These are phyloP conservation scores for Temnopleurus reevesii DNA, from an alignment of 53 echinoderm and acorn worm genomes.

Conservation along the genomic window DNA sequence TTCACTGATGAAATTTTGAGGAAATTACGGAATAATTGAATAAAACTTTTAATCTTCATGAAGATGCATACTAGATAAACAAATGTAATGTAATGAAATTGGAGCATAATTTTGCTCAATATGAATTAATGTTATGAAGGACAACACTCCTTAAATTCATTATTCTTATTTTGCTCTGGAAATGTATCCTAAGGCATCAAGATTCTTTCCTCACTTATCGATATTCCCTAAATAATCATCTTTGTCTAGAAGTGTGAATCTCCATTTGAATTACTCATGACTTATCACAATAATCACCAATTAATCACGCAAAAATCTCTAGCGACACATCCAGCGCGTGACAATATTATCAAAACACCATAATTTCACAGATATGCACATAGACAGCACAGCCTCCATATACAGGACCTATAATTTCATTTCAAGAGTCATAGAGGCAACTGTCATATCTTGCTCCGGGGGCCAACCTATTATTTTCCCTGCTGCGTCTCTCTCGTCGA, in stretches of 20 bases:
- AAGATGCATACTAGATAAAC: no score
- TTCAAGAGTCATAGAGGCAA: constrained; percentile 13
- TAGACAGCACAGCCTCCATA: not conserved
- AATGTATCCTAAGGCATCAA: not conserved
- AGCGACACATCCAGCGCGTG: not conserved
- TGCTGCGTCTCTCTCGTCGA: not conserved
- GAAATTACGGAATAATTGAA: no score
- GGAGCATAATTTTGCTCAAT: no score
- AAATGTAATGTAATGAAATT: no score
- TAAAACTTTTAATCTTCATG: no score
- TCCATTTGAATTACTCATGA: not conserved
- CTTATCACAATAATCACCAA: constrained; percentile 25
- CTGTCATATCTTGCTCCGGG: constrained; percentile 32
- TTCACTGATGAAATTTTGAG: no score
- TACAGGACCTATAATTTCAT: constrained; percentile 6
- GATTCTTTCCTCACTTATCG: not conserved
- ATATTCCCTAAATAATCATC: not conserved
- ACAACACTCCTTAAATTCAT: no score
- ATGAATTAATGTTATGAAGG: no score
- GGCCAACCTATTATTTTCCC: not conserved
- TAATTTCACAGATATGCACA: not conserved
- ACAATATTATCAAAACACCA: constrained; percentile 3
- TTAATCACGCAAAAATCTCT: not conserved
- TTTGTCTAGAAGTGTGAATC: not conserved
- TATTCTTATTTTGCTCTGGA: no score